phyloP scores from a whole-genome alignment of 2,797 vertebrate species.

The Brotula barbata region DNA sequence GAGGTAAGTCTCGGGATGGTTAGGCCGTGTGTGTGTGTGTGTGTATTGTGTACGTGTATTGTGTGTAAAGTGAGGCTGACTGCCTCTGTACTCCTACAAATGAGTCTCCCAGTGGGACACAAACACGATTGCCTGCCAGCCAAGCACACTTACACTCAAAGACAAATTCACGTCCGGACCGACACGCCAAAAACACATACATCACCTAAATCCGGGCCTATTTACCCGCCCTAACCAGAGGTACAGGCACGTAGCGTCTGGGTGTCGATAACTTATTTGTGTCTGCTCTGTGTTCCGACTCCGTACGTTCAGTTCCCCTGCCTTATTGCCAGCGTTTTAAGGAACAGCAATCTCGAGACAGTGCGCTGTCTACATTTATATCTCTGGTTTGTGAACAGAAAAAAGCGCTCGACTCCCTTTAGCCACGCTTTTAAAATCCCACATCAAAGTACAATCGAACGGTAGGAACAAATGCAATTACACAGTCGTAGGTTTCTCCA shows the following conservation, averaged over 20 bases:
- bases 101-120: constrained; percentile 60
- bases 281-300: constrained; percentile 20
- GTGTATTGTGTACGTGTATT: constrained; percentile 54
- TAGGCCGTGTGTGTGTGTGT: constrained; percentile 12
- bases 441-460: constrained; percentile 60
- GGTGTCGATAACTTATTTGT: constrained; percentile 45
- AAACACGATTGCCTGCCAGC: constrained; percentile 52
- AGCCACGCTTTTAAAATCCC: constrained; percentile 51
- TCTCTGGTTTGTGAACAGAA: constrained; percentile 46
- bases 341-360: constrained; percentile 43
- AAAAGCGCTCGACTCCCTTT: constrained; percentile 38
- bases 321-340: constrained; percentile 26
- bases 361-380: constrained; percentile 34
- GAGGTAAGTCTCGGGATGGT: constrained; percentile 87
- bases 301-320: constrained; percentile 24
- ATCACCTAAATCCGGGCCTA: constrained; percentile 33
- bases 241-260: constrained; percentile 49
- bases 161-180: constrained; percentile 7
- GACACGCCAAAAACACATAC: constrained; percentile 23
- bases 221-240: constrained; percentile 45
- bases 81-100: constrained; percentile 56
- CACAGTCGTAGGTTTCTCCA: constrained; percentile 40
- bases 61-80: constrained; percentile 48
- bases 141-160: constrained; percentile 21
- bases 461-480: constrained; percentile 52